phyloP scores from a whole-genome alignment of 2,888 invertebrate genomes.

The Latheticus oryzae region DNA sequence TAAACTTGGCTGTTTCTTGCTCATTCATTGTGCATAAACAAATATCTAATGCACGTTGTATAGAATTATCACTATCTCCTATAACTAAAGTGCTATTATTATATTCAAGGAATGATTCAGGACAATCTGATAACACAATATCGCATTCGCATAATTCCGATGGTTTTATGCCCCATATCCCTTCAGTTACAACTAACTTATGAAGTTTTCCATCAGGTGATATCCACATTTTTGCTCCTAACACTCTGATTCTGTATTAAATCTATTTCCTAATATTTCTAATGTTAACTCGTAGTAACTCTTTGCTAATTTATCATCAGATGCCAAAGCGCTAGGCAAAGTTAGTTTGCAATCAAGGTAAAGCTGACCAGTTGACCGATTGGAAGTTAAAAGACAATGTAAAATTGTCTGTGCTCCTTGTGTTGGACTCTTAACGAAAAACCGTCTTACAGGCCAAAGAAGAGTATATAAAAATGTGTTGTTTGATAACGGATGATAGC shows the following conservation, averaged over 20 bases:
- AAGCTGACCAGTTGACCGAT: slow-evolving; percentile 61
- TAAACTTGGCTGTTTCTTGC: slow-evolving; percentile 66
- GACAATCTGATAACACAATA: slow-evolving; percentile 54
- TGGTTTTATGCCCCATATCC: slow-evolving; percentile 59
- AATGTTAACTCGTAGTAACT: slow-evolving; percentile 61
- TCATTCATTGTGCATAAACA: slow-evolving; percentile 66
- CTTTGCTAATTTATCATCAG: slow-evolving; percentile 55
- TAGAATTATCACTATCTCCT: slow-evolving; percentile 64
- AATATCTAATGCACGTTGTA: slow-evolving; percentile 66
- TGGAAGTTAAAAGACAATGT: slow-evolving; percentile 62
- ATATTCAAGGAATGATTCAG: slow-evolving; percentile 31
- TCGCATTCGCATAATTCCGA: slow-evolving; percentile 60
- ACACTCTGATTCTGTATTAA: slow-evolving; percentile 61
- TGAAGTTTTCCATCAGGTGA: slow-evolving; percentile 60
- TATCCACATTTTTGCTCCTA: slow-evolving; percentile 52
- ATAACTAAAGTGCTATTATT: slow-evolving; percentile 53
- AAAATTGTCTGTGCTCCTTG: slow-evolving; percentile 65
- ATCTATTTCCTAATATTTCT: slow-evolving; percentile 56
- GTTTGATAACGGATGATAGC: slow-evolving; percentile 61
- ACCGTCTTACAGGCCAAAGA: slow-evolving; percentile 62
- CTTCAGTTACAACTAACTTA: slow-evolving; percentile 56
- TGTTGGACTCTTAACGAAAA: slow-evolving; percentile 61
- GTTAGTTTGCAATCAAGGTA: slow-evolving; percentile 60
- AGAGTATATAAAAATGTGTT: slow-evolving; percentile 60
- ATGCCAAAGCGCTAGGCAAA: slow-evolving; percentile 57